phyloP scores from a whole-genome alignment of 2,888 invertebrate species.

The Stomorhina lunata region DNA sequence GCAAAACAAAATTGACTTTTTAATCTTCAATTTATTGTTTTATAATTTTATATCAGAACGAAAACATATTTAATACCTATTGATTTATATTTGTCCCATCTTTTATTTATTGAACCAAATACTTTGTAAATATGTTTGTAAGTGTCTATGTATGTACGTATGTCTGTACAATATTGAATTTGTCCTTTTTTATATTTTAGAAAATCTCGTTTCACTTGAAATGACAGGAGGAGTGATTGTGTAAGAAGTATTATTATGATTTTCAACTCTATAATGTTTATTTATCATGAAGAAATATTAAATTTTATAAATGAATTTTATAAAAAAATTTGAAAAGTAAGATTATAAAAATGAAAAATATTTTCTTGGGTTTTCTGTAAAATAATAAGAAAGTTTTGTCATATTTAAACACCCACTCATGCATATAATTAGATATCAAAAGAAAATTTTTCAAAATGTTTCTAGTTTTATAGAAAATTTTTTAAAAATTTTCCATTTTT shows the following conservation, averaged over 20 bases:
- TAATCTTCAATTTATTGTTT: slow-evolving; percentile 42
- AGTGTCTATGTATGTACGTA: neutral
- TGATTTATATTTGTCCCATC: slow-evolving; percentile 36
- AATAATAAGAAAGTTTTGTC: too few species aligned
- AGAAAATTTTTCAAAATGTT: too few species aligned
- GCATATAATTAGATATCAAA: too few species aligned
- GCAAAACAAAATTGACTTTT: neutral
- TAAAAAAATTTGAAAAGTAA: neutral
- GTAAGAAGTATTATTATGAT: slow-evolving; percentile 2
- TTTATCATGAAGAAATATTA: slow-evolving; percentile 21
- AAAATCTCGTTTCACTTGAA: too few species aligned
- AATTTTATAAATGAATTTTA: slow-evolving; percentile 39
- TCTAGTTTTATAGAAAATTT: too few species aligned
- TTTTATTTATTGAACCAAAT: slow-evolving; percentile 9
- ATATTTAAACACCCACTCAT: too few species aligned
- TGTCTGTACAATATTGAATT: too few species aligned
- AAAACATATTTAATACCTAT: slow-evolving; percentile 36
- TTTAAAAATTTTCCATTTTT: too few species aligned
- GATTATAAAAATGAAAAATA: neutral
- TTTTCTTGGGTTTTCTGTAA: neutral
- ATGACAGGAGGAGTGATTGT: neutral
- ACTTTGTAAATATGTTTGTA: neutral
- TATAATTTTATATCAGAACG: slow-evolving; percentile 26
- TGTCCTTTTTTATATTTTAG: too few species aligned
- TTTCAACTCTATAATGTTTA: slow-evolving; percentile 23